Evolutionary conservation across 2,888 invertebrate genomes (phyloP).

Genomic region (Cheilosia scutellata): DNA sequence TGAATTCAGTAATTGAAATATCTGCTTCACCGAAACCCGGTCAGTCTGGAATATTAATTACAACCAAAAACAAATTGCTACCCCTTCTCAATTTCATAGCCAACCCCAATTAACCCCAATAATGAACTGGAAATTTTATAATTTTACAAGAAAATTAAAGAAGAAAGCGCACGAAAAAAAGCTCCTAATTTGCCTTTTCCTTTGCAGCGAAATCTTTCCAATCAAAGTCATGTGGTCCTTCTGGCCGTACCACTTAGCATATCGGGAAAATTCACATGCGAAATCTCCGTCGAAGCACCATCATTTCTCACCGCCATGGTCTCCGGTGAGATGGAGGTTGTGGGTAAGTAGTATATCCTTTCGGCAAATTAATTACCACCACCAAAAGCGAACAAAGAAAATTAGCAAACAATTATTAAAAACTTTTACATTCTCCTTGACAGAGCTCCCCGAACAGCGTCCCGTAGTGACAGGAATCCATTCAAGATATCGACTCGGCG

Average conservation of each 20-base stretch:
- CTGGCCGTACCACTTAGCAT: constrained; percentile 83
- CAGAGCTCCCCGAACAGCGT: constrained; percentile 85
- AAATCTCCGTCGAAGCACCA: constrained; percentile 84
- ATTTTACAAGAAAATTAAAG: constrained; percentile 31
- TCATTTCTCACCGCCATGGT: constrained; percentile 84
- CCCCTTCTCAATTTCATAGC: background rate
- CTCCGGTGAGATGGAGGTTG: constrained; percentile 84
- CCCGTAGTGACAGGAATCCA: constrained; percentile 86
- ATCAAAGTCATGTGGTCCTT: constrained; percentile 84
- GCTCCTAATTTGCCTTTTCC: constrained; percentile 70
- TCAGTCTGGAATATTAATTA: constrained; percentile 57
- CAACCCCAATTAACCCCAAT: constrained; percentile 54
- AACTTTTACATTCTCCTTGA: constrained; percentile 63
- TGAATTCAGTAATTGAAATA: constrained; percentile 1
- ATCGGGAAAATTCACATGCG: constrained; percentile 84
- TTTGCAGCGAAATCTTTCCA: constrained; percentile 83
- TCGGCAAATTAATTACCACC: constrained; percentile 81
- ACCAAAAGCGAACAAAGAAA: constrained; percentile 58
- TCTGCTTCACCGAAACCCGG: background rate
- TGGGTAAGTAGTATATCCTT: constrained; percentile 80
- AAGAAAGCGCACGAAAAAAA: background rate
- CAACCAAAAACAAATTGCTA: constrained; percentile 9
- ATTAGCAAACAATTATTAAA: constrained; percentile 61
- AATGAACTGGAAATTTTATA: constrained; percentile 55
- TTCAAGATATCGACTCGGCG: constrained; percentile 85